Base-by-base conservation (phyloP, 2,113 vertebrate genomes). In the Rhea americana region DNA sequence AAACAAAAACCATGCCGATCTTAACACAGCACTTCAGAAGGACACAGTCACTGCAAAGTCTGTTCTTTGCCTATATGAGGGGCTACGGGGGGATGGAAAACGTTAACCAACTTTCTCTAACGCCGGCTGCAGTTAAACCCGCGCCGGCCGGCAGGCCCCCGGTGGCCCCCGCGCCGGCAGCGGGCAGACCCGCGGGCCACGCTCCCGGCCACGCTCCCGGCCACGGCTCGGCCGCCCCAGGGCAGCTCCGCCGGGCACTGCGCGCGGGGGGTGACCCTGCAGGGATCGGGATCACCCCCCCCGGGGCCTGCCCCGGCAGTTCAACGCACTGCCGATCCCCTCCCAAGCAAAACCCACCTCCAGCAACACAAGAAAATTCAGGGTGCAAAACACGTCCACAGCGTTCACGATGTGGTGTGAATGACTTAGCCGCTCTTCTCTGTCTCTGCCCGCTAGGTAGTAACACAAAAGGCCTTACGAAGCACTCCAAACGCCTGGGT, bases 361-460 rank as follows among this genome's bases (percentile, higher is more conserved):
- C 8, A 51, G 72, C 25, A 77, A 81, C 20, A 86, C 77, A 86
- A 86, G 56, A 81, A 35, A 81, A 90, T n/a, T 73, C 43, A 85
- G 56, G 20, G 37, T 37, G 30, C 45, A 89, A 65, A 91, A 86
- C 32, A 82, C 72, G 45, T 11, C 62, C 79, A 37, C 4, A 2
- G 35, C 28, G 25, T 78, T 90, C 81, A 47, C 32, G 65, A 37
- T 3, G 0, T 20, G 26, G 43, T 45, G 32, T 45, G 61, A 92
- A 28, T 62, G 93, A 73, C 73, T 75, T 56, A 25, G 14, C 5
- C 78, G 51, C 19, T 70, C n/a, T 94, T 50, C 78, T 56, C 51
- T 56, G 68, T 8, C 32, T 86, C 74, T 59, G 11, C 10, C 17
- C 7, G 68, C 55, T 30, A 12, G 45, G 58, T 0, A 2, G 65